Conservation (phyloP, 2,797 vertebrate species). For the Rhynchotus rufescens region DNA sequence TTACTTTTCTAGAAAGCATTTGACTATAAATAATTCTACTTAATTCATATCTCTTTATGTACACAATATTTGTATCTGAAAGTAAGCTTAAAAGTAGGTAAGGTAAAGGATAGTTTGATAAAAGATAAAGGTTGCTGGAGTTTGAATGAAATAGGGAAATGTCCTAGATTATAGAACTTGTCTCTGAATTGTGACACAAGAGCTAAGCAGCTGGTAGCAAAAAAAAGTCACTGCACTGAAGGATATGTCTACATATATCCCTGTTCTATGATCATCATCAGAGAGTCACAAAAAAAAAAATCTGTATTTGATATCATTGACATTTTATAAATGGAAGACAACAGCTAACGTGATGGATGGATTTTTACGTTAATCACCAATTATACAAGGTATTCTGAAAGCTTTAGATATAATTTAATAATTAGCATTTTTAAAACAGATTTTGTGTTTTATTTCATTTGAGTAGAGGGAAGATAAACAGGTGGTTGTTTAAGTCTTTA, state of each 20-base stretch:
- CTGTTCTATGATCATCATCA: background rate
- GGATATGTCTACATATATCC: background rate
- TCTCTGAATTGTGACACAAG: background rate
- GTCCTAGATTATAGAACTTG: background rate
- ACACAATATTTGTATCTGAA: background rate
- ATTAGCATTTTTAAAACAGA: background rate
- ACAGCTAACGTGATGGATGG: background rate
- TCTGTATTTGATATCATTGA: background rate
- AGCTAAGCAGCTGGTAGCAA: background rate
- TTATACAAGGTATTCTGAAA: background rate
- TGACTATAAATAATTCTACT: background rate
- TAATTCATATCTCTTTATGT: background rate
- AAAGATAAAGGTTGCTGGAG: background rate
- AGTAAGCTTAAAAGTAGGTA: background rate
- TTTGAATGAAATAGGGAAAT: background rate
- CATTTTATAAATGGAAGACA: background rate
- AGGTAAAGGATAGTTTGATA: background rate
- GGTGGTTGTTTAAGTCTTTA: background rate
- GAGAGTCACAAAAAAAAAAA: background rate
- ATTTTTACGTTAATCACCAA: background rate
- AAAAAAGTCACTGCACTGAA: background rate
- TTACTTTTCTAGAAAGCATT: background rate
- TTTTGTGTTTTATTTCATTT: background rate
- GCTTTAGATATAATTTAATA: background rate
- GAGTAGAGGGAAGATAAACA: background rate